A percentile compares a stretch with the other conserved stretches of the same genome.
These are phyloP conservation scores for Phthorimaea operculella DNA, from an alignment of 1,140 invertebrate species.

Conservation along the genomic window DNA sequence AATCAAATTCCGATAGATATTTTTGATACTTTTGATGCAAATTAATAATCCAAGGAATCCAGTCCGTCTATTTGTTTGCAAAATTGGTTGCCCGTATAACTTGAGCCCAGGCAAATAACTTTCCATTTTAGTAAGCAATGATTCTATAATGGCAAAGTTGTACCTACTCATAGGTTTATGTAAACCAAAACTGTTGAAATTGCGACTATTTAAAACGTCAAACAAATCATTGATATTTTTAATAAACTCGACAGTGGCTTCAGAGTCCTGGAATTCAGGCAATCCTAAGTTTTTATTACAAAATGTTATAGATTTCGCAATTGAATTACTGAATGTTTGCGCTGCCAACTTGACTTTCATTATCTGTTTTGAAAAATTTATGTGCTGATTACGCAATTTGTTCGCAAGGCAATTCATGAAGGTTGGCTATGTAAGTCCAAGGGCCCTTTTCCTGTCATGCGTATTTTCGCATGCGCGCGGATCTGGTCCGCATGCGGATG, in stretches of 20 bases:
- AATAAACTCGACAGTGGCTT: background rate
- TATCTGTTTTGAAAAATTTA: conserved; percentile 13
- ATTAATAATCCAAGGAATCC: conserved; percentile 15
- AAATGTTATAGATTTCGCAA: conserved; percentile 21
- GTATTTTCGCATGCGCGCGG: no score
- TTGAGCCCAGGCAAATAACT: no score
- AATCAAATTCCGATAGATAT: background rate
- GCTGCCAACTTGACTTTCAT: conserved; percentile 23
- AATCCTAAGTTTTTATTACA: conserved; percentile 1
- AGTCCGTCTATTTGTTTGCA: conserved; percentile 9
- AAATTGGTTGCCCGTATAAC: background rate
- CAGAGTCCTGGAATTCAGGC: background rate
- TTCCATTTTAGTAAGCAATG: no score
- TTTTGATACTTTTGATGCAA: conserved; percentile 19
- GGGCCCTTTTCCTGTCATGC: no score
- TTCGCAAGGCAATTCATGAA: conserved; percentile 7
- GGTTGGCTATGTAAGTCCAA: conserved; percentile 7
- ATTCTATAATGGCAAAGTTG: conserved; percentile 3
- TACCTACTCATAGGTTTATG: conserved; percentile 20
- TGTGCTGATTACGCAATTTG: conserved; percentile 10
- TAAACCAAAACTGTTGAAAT: conserved; percentile 16
- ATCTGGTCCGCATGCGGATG: no score
- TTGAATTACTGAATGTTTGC: conserved; percentile 23
- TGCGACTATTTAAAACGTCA: conserved; percentile 25
- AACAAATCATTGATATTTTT: conserved; percentile 16